Base-by-base conservation (phyloP, 1,140 invertebrate species). In the Drosophila kohkoa region DNA sequence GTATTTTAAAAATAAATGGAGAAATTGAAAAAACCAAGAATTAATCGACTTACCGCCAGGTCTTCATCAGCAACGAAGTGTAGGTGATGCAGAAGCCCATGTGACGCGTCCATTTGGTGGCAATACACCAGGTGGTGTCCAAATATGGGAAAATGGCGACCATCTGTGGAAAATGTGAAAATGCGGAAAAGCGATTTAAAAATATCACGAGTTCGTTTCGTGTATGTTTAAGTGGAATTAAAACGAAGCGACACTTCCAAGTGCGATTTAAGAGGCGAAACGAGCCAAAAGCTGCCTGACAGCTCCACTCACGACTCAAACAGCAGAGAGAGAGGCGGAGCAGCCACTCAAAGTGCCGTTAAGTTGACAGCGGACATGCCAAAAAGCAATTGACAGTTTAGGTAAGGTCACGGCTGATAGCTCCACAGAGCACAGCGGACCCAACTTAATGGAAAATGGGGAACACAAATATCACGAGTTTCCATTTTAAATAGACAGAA, bases 71-170 rank as follows among this genome's bases (percentile, higher is more conserved):
- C 30, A 98, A 93, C 1, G 97, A 97, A 7, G 97, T 98, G 91
- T 98, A 98, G 7, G 97, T 98, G 32, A 98, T 95, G 82, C 96
- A 97, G 90, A 98, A 98, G 5, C 98, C 98, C 91, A 98, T 94
- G 92, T 98, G 97, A 25, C 97, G 94, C 0, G 96, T 96, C 97
- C 97, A 98, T 92, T 98, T 98, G 1, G 97, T 98, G 0, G 96
- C 96, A 68, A 98, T 96, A 87, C 98, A 98, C 13, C 95, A 95
- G 72, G 95, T 96, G 70, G 94, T 94, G 81, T 97, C 96, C 69
- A 98, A 93, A 30, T 96, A 96, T 1, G 97, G 96, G 92, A 98
- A 98, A 82, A 98, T 97, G 5, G 97, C 96, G 43, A 96, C 97
- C 96, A 98, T 98, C 97, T 98, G 86, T 5, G 13, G 32, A 6